These are phyloP conservation scores for Tringa solitaria DNA, from an alignment of 2,113 vertebrate species.

Conservation along the genomic window DNA sequence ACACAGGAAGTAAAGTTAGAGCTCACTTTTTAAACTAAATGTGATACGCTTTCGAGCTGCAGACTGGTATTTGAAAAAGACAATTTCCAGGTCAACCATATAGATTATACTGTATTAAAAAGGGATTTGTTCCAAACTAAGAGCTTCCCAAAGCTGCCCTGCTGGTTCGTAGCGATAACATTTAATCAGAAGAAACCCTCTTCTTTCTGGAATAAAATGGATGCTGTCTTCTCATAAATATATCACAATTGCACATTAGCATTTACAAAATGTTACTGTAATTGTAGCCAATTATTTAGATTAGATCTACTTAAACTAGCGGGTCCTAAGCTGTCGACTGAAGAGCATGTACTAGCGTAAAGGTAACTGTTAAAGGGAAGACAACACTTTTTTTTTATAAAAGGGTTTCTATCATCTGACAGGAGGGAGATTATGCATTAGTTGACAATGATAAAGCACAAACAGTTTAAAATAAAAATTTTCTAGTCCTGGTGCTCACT, in stretches of 20 bases:
- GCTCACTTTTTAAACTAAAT: neutral
- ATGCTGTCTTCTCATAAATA: neutral
- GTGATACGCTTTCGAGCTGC: neutral
- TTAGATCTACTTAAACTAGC: neutral
- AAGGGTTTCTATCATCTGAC: neutral
- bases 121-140: constrained; percentile 14
- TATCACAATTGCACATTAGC: neutral
- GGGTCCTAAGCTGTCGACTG: neutral
- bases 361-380: neutral
- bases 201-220: neutral
- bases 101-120: constrained; percentile 10
- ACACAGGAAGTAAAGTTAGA: neutral
- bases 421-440: neutral
- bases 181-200: neutral
- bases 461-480: neutral
- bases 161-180: neutral
- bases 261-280: neutral
- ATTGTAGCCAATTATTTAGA: neutral
- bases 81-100: neutral
- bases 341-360: neutral
- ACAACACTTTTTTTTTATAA: neutral
- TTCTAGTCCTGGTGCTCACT: neutral
- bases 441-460: neutral
- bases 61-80: neutral
- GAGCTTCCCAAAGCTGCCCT: constrained; percentile 10